Base-by-base conservation (phyloP, 2,113 vertebrate genomes). In the Phalacrocorax brasilianus region DNA sequence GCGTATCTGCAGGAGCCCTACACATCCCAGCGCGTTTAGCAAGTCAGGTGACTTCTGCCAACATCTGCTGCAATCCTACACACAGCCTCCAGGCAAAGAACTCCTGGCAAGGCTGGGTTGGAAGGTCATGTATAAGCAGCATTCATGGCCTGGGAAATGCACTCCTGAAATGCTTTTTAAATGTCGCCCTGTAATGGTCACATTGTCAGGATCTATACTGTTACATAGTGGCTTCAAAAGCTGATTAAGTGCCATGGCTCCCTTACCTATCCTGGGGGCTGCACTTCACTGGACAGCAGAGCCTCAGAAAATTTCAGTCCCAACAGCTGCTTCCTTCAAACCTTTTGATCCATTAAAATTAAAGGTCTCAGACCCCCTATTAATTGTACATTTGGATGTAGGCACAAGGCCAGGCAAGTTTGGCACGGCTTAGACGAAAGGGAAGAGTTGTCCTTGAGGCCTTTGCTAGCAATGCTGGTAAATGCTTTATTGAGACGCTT, bases 341-440 rank as follows among this genome's bases (percentile, higher is more conserved):
- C 63, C 94, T 96, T 95, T 92, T 90, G 91, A 95, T 92, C 93
- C 85, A 3, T 68, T 56, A 76, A 86, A 96, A 95, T 95, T 33
- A 92, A 73, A 96, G 88, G 93, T 83, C 75, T 96, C 27, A 1
- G 61, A 42, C n/a, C 40, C 27, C 20, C 50, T 26, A n/a, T 42
- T 56, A 22, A 32, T 42, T 33, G 26, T 73, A 47, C 55, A 9
- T 33, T 30, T 8, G 7, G 89, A 61, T 55, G 47, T 16, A 86
- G 88, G 47, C 52, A 11, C 86, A 63, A 77, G 77, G 84, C 80
- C 33, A 20, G 73, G 86, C 82, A 40, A 8, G 45, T 89, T 58
- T 70, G 62, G 72, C 76, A n/a, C 0, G 0, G 47, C 47, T 21
- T 5, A 65, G 68, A 59, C 53, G 67, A 77, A 80, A 66, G n/a